phyloP scores from a whole-genome alignment of 2,797 vertebrate genomes.

The Tokudaia muenninki region DNA sequence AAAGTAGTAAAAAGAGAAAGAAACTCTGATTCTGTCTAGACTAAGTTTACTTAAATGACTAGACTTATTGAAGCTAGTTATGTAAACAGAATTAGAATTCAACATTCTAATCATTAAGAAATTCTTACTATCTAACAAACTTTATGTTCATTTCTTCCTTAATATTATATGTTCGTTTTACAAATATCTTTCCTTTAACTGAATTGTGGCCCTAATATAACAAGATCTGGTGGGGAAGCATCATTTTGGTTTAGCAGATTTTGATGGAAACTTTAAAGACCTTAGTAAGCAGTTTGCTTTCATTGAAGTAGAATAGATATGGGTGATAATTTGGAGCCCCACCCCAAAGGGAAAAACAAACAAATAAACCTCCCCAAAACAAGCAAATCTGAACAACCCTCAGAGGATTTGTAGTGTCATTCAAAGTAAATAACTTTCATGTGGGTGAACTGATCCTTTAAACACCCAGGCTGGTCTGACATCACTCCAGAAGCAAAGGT shows the following conservation, averaged over 20 bases:
- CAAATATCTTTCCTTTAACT: conserved; percentile 44
- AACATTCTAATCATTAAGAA: not conserved
- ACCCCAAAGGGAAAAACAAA: not conserved
- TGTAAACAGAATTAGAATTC: not conserved
- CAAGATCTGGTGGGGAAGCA: conserved; percentile 30
- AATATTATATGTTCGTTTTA: conserved; percentile 44
- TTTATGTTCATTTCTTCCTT: not conserved
- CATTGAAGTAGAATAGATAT: conserved; percentile 13
- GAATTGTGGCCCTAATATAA: conserved; percentile 23
- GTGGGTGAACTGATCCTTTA: conserved; percentile 78
- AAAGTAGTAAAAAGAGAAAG: not conserved
- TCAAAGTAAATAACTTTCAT: conserved; percentile 84
- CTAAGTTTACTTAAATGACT: conserved; percentile 19
- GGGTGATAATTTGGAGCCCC: not conserved
- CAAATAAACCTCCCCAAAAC: not conserved
- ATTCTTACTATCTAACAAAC: not conserved
- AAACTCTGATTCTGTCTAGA: not conserved
- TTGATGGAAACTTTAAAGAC: conserved; percentile 57
- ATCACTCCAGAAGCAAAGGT: conserved; percentile 82
- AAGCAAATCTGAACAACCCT: not conserved
- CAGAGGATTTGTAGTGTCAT: conserved; percentile 69
- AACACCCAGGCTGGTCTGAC: conserved; percentile 76
- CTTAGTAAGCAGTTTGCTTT: conserved; percentile 65
- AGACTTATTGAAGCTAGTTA: not conserved
- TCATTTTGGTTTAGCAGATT: conserved; percentile 57